Evolutionary conservation across 2,888 invertebrate genomes (phyloP).

Genomic region (Blera fallax): DNA sequence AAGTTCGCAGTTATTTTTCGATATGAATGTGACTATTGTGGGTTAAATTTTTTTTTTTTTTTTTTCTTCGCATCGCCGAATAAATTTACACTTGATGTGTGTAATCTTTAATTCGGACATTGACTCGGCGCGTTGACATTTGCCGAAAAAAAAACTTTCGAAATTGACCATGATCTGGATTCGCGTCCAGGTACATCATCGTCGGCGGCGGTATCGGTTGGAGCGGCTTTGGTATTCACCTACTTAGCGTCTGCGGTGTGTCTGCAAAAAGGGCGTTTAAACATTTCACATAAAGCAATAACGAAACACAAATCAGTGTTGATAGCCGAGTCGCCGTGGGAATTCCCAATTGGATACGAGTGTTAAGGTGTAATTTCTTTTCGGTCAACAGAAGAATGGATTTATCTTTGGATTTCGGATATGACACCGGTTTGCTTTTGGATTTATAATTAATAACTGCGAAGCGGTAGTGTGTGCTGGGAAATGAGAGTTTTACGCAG

Average conservation of each 20-base stretch:
- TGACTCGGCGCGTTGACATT: slow-evolving; percentile 31
- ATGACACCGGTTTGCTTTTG: not conserved
- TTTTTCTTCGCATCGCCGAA: not conserved
- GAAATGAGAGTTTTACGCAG: too few relatives aligned
- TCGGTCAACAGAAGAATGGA: not conserved
- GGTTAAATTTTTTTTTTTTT: not conserved
- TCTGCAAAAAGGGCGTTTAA: slow-evolving; percentile 30
- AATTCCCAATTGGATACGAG: slow-evolving; percentile 20
- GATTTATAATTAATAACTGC: not conserved
- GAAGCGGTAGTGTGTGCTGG: not conserved
- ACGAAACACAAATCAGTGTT: not conserved
- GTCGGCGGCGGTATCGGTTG: not conserved
- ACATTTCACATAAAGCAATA: slow-evolving; percentile 6
- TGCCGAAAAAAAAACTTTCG: slow-evolving; percentile 33
- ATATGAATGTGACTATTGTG: not conserved
- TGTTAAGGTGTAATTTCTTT: not conserved
- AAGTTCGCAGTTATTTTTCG: not conserved
- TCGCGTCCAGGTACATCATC: not conserved
- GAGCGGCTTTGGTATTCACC: slow-evolving; percentile 23
- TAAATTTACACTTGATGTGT: not conserved
- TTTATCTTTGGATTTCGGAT: not conserved
- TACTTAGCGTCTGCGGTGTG: slow-evolving; percentile 23
- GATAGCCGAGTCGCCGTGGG: slow-evolving; percentile 10
- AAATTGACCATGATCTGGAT: slow-evolving; percentile 45
- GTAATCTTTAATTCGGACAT: slow-evolving; percentile 25